Conservation (phyloP, 2,797 vertebrate genomes). For the Pseudopleuronectes americanus region DNA sequence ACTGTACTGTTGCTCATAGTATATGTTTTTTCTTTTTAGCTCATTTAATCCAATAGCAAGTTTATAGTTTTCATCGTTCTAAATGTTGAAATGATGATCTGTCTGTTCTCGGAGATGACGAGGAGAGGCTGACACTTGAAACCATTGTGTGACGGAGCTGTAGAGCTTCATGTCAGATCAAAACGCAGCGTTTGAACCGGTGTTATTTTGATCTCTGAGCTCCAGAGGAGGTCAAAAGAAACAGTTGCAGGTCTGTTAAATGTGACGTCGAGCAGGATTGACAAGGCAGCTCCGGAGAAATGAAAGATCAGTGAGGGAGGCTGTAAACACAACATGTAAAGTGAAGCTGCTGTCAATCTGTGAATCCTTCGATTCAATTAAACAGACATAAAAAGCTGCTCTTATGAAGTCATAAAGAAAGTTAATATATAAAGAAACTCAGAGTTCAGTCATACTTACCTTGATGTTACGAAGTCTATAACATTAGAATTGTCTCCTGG, state of each 20-base stretch:
- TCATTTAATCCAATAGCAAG: conserved; percentile 42
- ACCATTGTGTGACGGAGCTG: conserved; percentile 23
- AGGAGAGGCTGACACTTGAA: conserved; percentile 23
- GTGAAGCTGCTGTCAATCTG: conserved; percentile 17
- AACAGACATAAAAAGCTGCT: neutral
- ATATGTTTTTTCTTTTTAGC: conserved; percentile 57
- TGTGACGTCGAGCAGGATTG: conserved; percentile 18
- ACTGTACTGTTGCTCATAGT: conserved; percentile 61
- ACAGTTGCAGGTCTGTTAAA: neutral
- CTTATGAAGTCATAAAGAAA: neutral
- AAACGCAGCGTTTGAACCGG: conserved; percentile 45
- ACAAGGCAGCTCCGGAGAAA: conserved; percentile 22
- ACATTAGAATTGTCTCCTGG: too few relatives aligned
- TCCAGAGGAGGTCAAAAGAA: conserved; percentile 41
- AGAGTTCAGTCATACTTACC: neutral
- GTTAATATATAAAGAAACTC: neutral
- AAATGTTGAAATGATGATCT: conserved; percentile 51
- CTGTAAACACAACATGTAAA: conserved; percentile 33
- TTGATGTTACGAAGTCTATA: too few relatives aligned
- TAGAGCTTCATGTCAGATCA: conserved; percentile 33
- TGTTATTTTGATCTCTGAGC: conserved; percentile 47
- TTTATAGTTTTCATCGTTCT: conserved; percentile 47
- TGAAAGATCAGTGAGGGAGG: conserved; percentile 26
- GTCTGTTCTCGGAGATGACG: conserved; percentile 31
- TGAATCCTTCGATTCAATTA: neutral